Percentiles rank a stretch among this genome's conserved stretches.
These are phyloP conservation scores for Hydractinia symbiolongicarpus DNA, from an alignment of 30 jellyfish, hydroid and myxozoan genomes.

Conservation along the genomic window DNA sequence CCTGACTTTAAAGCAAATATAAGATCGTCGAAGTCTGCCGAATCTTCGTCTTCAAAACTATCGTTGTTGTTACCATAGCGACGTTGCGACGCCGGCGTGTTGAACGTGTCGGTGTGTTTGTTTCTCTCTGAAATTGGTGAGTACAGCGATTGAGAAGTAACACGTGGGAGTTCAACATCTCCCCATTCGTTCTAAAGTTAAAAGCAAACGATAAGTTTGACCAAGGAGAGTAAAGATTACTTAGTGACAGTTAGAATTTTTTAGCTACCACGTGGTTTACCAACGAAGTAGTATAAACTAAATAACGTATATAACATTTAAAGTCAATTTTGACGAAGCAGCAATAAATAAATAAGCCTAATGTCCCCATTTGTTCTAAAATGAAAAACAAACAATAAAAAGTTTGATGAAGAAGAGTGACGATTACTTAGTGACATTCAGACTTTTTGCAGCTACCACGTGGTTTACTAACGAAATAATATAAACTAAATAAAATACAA, in stretches of 20 bases:
- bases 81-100: conserved; percentile 18
- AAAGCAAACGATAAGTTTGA: neutral
- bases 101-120: neutral
- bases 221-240: neutral
- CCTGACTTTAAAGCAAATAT: conserved; percentile 89
- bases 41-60: conserved; percentile 44
- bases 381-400: neutral
- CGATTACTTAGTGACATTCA: too few relatives aligned
- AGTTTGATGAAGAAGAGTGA: neutral
- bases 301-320: too few relatives aligned
- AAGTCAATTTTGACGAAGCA: conserved; percentile 18
- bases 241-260: too few relatives aligned
- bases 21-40: conserved; percentile 81
- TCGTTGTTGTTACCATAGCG: conserved; percentile 17
- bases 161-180: conserved; percentile 37
- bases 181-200: conserved; percentile 77
- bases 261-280: too few relatives aligned
- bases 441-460: too few relatives aligned
- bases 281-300: too few relatives aligned
- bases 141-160: conserved; percentile 43
- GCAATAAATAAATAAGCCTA: conserved; percentile 30
- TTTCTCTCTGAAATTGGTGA: conserved; percentile 6
- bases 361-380: conserved; percentile 79
- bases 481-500: too few relatives aligned
- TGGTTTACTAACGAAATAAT: too few relatives aligned